phyloP scores from a whole-genome alignment of 2,888 invertebrate species.

The Bombylius major region DNA sequence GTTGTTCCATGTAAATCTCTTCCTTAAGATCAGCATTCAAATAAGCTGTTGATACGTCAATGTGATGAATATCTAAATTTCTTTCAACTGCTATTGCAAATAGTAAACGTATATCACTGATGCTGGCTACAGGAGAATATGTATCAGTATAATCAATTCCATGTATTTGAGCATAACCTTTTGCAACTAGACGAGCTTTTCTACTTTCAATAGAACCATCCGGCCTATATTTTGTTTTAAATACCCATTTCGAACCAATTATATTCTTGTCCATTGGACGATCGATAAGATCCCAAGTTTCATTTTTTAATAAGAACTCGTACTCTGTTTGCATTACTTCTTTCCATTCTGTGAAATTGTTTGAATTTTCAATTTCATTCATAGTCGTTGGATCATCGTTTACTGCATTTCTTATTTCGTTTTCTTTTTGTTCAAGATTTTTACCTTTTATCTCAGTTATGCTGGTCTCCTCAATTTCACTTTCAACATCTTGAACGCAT shows the following conservation, averaged over 20 bases:
- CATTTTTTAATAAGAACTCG: not conserved
- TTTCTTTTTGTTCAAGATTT: not conserved
- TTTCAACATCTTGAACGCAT: not conserved
- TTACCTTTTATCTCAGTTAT: not conserved
- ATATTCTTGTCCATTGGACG: not conserved
- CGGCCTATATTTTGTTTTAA: no score
- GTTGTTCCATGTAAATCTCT: conserved; percentile 7
- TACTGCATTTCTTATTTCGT: not conserved
- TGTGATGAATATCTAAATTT: not conserved
- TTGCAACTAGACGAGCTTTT: conserved; percentile 14
- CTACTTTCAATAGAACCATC: conserved; percentile 4
- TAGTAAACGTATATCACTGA: not conserved
- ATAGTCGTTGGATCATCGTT: not conserved
- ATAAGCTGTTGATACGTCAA: not conserved
- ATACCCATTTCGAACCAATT: no score
- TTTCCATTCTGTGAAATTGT: not conserved
- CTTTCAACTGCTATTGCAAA: not conserved
- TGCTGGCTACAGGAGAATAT: not conserved
- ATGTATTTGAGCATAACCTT: conserved; percentile 13
- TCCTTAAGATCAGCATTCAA: not conserved
- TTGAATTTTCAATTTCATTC: not conserved
- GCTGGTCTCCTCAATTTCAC: not conserved
- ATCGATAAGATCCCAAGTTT: not conserved
- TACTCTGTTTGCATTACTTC: not conserved
- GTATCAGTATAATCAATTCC: not conserved